Evolutionary conservation across 2,113 vertebrate genomes (phyloP).

Genomic region (Onychostruthus taczanowskii): DNA sequence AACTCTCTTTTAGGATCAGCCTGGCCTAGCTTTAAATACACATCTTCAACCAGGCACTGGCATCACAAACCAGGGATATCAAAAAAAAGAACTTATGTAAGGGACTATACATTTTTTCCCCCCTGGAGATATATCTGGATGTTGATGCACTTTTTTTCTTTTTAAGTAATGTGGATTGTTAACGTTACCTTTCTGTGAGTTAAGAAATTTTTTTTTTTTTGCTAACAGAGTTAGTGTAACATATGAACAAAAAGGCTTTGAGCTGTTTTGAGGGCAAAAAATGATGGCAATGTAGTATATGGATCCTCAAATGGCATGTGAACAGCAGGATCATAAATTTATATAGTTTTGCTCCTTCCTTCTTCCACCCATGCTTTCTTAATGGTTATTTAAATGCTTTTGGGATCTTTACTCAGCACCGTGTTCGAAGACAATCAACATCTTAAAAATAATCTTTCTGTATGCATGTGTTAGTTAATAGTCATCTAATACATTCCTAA

Average conservation of each 20-base stretch:
- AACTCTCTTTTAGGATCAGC: background rate
- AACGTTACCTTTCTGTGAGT: background rate
- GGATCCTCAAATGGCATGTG: background rate
- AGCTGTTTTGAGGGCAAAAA: background rate
- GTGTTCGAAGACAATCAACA: background rate
- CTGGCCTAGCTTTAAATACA: background rate
- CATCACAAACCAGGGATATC: background rate
- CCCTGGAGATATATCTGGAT: background rate
- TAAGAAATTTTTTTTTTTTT: background rate
- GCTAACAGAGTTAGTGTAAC: background rate
- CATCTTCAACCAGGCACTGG: background rate
- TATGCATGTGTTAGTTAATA: background rate
- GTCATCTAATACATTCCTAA: background rate
- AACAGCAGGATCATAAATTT: background rate
- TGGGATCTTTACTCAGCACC: background rate
- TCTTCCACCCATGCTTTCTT: background rate
- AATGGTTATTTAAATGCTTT: background rate
- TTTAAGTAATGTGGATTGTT: background rate
- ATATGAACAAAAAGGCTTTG: background rate
- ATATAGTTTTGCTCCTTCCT: background rate
- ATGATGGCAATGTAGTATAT: fast-evolving
- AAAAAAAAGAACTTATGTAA: background rate
- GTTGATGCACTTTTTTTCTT: background rate
- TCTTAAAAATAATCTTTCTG: background rate
- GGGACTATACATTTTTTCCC: background rate